Evolutionary conservation across 2,888 invertebrate species (phyloP).

Genomic region (Camponotus fellah): DNA sequence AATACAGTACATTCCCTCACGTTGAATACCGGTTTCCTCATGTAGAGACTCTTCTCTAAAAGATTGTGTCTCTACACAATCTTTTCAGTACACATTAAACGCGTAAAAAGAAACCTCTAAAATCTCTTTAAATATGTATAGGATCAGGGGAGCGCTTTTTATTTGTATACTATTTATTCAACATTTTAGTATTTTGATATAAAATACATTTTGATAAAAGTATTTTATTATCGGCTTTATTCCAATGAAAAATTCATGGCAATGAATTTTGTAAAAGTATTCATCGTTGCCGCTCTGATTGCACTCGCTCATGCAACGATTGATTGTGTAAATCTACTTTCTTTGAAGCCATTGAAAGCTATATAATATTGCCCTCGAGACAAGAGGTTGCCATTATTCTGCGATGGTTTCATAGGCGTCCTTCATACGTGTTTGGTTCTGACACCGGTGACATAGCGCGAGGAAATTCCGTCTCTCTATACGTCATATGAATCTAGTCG

Average conservation of each 20-base stretch:
- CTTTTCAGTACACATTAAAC: neutral
- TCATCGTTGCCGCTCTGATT: neutral
- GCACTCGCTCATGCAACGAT: neutral
- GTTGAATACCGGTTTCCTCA: neutral
- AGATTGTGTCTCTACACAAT: no score
- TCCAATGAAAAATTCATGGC: neutral
- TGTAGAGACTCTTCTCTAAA: no score
- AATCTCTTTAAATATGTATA: neutral
- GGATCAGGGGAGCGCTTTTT: neutral
- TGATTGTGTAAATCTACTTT: neutral
- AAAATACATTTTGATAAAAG: neutral
- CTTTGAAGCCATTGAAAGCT: constrained; percentile 41
- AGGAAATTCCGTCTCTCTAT: constrained; percentile 65
- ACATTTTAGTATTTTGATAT: neutral
- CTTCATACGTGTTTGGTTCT: constrained; percentile 64
- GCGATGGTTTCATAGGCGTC: constrained; percentile 66
- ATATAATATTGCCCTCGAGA: constrained; percentile 51
- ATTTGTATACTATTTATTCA: neutral
- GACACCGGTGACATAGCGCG: constrained; percentile 65
- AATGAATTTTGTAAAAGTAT: neutral
- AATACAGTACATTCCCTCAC: neutral
- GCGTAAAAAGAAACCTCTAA: neutral
- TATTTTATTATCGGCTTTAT: neutral
- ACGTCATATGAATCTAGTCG: constrained; percentile 59
- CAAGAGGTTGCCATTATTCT: constrained; percentile 64